Conservation (phyloP, 1,140 invertebrate species). For the Galendromus occidentalis region DNA sequence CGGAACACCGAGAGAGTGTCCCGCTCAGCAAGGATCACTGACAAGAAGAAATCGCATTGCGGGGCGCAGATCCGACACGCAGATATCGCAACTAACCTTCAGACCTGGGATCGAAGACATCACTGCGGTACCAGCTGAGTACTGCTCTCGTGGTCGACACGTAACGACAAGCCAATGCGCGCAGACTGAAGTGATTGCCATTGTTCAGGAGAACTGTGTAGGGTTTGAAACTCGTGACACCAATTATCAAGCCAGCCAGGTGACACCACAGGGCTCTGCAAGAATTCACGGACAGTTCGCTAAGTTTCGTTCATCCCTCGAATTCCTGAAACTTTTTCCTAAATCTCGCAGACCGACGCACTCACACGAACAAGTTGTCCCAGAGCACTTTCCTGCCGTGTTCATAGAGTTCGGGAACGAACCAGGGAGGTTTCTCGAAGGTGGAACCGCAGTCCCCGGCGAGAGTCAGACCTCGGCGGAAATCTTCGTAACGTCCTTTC, state of each 20-base stretch:
- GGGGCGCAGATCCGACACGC: no score
- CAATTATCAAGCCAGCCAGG: not conserved
- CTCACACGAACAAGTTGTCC: conserved; percentile 10
- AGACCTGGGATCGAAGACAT: conserved; percentile 1
- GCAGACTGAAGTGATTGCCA: not conserved
- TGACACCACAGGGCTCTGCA: not conserved
- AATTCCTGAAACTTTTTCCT: no score
- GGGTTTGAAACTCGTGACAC: not conserved
- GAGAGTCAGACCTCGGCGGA: not conserved
- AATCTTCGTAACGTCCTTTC: not conserved
- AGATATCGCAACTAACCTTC: conserved; percentile 5
- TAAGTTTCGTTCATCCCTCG: no score
- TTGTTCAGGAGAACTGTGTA: conserved; percentile 9
- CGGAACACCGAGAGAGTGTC: no score
- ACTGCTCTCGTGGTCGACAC: not conserved
- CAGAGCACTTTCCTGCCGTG: not conserved
- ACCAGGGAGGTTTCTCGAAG: not conserved
- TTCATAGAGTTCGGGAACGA: not conserved
- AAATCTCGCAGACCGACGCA: no score
- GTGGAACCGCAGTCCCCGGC: not conserved
- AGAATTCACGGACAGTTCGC: no score
- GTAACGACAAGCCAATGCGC: not conserved
- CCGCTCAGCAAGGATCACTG: no score
- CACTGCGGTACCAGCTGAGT: not conserved
- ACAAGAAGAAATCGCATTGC: no score